phyloP scores from a whole-genome alignment of 2,888 invertebrate genomes.

The Hipparchia sbordonii region DNA sequence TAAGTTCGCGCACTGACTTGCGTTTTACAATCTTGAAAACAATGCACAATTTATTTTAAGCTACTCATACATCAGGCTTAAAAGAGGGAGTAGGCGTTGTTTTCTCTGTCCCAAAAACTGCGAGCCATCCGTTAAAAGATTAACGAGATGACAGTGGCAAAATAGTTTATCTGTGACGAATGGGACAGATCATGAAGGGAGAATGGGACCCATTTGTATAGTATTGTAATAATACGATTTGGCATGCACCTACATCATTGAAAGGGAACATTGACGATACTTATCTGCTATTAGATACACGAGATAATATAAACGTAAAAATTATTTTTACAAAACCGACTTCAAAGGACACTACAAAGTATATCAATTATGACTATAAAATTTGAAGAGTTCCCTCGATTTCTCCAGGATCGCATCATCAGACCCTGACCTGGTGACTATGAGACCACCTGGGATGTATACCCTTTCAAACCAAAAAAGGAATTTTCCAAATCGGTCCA shows the following conservation, averaged over 20 bases:
- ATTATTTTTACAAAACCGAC: too few relatives aligned
- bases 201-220: conserved; percentile 40
- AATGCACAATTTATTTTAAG: conserved; percentile 18
- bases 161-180: conserved; percentile 56
- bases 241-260: conserved; percentile 30
- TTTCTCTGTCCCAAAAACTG: conserved; percentile 34
- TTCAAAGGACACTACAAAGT: too few relatives aligned
- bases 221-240: conserved; percentile 27
- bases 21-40: conserved; percentile 3
- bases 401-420: too few relatives aligned
- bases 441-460: too few relatives aligned
- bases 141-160: conserved; percentile 49
- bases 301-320: too few relatives aligned
- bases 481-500: too few relatives aligned
- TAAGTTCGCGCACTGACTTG: too few relatives aligned
- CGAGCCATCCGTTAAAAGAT: conserved; percentile 40
- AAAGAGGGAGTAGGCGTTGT: conserved; percentile 28
- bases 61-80: conserved; percentile 20
- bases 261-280: neutral
- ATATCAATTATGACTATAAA: too few relatives aligned
- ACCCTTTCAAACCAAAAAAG: too few relatives aligned
- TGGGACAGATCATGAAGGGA: conserved; percentile 48
- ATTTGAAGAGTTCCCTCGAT: too few relatives aligned
- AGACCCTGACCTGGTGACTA: too few relatives aligned
- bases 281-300: too few relatives aligned